Conservation (phyloP, 2,797 vertebrate genomes). For the Morelia viridis region DNA sequence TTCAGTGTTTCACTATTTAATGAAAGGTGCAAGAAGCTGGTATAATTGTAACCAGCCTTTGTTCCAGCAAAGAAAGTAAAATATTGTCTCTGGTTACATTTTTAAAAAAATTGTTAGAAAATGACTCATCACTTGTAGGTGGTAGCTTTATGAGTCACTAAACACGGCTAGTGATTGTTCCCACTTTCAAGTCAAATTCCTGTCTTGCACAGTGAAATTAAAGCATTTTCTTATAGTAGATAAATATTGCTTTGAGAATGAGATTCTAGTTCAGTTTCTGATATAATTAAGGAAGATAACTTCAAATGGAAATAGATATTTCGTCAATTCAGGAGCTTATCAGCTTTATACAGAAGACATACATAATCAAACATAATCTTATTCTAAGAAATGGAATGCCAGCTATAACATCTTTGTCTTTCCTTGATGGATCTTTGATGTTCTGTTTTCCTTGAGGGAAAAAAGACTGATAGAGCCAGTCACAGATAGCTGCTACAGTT, state of each 20-base stretch:
- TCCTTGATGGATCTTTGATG: neutral
- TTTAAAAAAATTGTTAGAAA: neutral
- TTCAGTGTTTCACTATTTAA: neutral
- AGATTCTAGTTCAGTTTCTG: neutral
- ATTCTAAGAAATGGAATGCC: neutral
- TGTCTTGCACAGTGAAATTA: neutral
- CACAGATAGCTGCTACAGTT: neutral
- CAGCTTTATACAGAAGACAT: neutral
- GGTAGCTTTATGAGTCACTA: constrained; percentile 32
- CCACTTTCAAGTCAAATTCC: neutral
- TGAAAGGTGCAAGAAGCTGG: neutral
- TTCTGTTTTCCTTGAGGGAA: neutral
- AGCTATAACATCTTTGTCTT: neutral
- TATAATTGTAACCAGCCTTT: neutral
- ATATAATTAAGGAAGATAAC: neutral
- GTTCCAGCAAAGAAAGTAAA: constrained; percentile 1
- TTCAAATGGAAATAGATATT: neutral
- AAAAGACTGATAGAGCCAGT: neutral
- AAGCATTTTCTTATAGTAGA: neutral
- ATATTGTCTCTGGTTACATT: neutral
- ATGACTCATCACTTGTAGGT: constrained; percentile 31
- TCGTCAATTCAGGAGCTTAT: neutral
- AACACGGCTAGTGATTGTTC: constrained; percentile 17
- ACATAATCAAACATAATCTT: neutral
- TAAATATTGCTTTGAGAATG: neutral